Conservation (phyloP, 2,113 vertebrate genomes). For the Orcinus orca region DNA sequence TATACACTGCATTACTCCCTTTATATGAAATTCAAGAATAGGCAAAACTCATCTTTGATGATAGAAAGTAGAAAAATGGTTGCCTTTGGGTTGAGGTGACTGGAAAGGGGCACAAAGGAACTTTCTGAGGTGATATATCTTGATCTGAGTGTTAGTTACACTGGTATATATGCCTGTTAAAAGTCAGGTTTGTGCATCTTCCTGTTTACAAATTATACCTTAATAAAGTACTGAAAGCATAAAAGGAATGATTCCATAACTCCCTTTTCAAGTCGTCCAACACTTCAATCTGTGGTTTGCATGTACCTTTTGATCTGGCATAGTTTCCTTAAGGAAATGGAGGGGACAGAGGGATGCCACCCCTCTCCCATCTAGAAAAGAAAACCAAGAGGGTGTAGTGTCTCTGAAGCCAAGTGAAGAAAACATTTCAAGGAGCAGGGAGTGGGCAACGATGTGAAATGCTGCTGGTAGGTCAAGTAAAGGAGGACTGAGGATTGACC, state of each 20-base stretch:
- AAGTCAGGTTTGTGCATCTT: neutral
- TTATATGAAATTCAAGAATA: neutral
- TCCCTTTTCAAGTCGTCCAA: neutral
- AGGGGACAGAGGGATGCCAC: neutral
- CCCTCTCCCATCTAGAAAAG: neutral
- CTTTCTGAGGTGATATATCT: neutral
- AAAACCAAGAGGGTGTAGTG: neutral
- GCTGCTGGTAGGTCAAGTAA: neutral
- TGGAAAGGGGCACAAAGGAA: neutral
- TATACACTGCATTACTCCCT: neutral
- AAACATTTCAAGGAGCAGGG: neutral
- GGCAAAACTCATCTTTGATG: neutral
- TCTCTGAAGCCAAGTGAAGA: neutral
- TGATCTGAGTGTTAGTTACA: neutral
- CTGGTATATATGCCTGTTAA: neutral
- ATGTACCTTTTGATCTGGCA: neutral
- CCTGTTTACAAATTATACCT: neutral
- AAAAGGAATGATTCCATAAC: neutral
- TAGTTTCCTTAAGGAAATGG: neutral
- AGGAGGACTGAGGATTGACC: neutral
- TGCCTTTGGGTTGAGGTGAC: neutral
- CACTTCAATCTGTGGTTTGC: neutral
- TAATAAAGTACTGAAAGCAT: neutral
- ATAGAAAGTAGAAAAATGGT: neutral
- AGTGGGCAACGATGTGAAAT: neutral